Base-by-base conservation (phyloP, 2,888 invertebrate species). In the Morpho achilles region DNA sequence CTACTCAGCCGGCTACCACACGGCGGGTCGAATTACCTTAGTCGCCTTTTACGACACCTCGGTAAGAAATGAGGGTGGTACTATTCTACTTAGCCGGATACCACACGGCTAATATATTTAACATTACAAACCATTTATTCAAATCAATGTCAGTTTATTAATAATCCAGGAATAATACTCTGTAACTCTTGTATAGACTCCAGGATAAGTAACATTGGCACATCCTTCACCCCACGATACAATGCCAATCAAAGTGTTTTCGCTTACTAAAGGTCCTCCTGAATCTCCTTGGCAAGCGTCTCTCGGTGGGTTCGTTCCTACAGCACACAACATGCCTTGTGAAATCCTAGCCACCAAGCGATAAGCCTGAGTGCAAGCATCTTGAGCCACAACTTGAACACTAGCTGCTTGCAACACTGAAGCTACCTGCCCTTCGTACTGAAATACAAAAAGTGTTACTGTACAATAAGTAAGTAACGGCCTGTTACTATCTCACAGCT, bases 161-260 rank as follows among this genome's bases (percentile, higher is more conserved):
- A 57, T 54, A 58, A 90, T 84, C 91, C 91, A 91, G 3, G 71
- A 53, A 39, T 70, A 70, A 48, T 86, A 86, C 45, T 71, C 58
- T 0, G 89, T 84, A 40, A 93, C 85, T 65, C 91, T 84, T 1
- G 92, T 91, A 58, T 92, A 93, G 0, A 93, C 92, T 50, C 93
- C 93, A 2, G 93, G 93, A 65, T 91, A 92, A 47, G 71, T 63
- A 1, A 73, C 69, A 49, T 86, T 79, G 7, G 92, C 93, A 65
- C 93, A 93, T 3, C 88, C 90, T 76, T 91, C 91, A 43, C 93
- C 93, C 87, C 91, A 92, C 22, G 92, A 93, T 1, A 92, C 92
- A 52, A 92, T 80, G 46, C 92, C 92, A 51, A 92, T 74, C 48
- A 92, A 74, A 54, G 75, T 72, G 47, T 79, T 79, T 50, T 80